A percentile compares a stretch with the other conserved stretches of the same genome.
Conservation (phyloP, 2,888 invertebrate genomes). For the Nephrocerus scutellatus region DNA sequence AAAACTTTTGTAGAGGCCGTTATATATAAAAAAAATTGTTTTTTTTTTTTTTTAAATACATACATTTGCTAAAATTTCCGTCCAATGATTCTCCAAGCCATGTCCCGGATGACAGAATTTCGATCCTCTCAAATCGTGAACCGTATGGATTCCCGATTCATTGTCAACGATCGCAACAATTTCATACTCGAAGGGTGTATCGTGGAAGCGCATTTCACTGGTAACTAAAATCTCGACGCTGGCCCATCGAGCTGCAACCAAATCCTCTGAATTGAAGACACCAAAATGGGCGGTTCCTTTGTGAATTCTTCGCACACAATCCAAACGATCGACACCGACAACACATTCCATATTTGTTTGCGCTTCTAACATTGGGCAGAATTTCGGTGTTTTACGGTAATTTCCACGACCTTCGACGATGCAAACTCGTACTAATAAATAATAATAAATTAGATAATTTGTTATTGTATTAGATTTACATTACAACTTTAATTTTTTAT, state of each 20-base stretch:
- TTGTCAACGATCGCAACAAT: constrained; percentile 62
- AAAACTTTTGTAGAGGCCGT: no score
- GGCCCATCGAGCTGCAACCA: constrained; percentile 66
- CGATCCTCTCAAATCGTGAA: constrained; percentile 59
- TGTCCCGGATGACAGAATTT: constrained; percentile 78
- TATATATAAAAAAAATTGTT: not conserved
- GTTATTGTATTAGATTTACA: not conserved
- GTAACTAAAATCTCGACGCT: constrained; percentile 62
- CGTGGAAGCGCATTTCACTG: constrained; percentile 57
- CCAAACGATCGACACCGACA: constrained; percentile 66
- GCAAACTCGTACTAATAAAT: constrained; percentile 60
- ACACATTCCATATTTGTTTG: constrained; percentile 62
- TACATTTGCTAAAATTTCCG: constrained; percentile 69
- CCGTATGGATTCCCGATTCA: constrained; percentile 53
- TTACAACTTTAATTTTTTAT: not conserved
- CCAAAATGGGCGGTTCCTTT: constrained; percentile 77
- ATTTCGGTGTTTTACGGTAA: constrained; percentile 55
- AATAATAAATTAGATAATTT: constrained; percentile 1
- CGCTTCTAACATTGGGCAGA: constrained; percentile 59
- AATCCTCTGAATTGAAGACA: constrained; percentile 76
- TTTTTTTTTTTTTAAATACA: constrained; percentile 29
- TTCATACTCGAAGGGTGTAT: constrained; percentile 54
- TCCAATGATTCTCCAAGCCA: constrained; percentile 65
- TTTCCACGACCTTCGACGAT: constrained; percentile 61
- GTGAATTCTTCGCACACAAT: constrained; percentile 71